Base-by-base conservation (phyloP, 2,113 vertebrate species). In the Columba livia region DNA sequence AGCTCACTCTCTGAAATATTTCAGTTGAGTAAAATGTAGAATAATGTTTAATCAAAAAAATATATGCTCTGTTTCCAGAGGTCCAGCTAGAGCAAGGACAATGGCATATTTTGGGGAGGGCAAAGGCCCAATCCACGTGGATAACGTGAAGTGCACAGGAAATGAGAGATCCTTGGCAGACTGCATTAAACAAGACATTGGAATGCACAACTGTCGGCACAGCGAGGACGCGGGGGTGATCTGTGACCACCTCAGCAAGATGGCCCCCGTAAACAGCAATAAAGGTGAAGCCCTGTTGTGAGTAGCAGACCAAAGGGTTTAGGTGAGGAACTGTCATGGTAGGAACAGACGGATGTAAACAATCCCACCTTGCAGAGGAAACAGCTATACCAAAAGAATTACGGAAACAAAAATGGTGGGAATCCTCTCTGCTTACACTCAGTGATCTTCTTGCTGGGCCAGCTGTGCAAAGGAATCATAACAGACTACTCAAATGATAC, bases 31-130 rank as follows among this genome's bases (percentile, higher is more conserved):
- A 11, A 81, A 70, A 79, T 9, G 26, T 23, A 54, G 60, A 78
- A 17, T 16, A 47, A 47, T 48, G 11, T 57, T 69, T 58, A 57
- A 58, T 58, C 29, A 84, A 54, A 66, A 67, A 67, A 17, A 64
- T 19, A 25, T 5, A 29, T 19, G 25, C 36, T 96, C 8, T 94
- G 15, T 82, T 95, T 97, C 14, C 97, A 99, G 99, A 66, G 99
- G 99, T 10, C 78, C 93, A 8, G 98, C 99, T 29, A 99, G 98
- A 97, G 99, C 99, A 54, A 98, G 99, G 44, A 98, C 98, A 40
- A 99, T 99, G 99, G 99, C 99, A 0, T 99, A 99, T 85, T 99
- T 99, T 3, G 99, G 99, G 21, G 99, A 99, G 94, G 99, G 99
- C 28, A 97, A 97, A 34, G 99, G 99, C 2, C 99, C 99, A 1